Percentiles rank a stretch among this genome's conserved stretches.
phyloP scores from a whole-genome alignment of 2,797 vertebrate genomes.

The Glyptemys insculpta region DNA sequence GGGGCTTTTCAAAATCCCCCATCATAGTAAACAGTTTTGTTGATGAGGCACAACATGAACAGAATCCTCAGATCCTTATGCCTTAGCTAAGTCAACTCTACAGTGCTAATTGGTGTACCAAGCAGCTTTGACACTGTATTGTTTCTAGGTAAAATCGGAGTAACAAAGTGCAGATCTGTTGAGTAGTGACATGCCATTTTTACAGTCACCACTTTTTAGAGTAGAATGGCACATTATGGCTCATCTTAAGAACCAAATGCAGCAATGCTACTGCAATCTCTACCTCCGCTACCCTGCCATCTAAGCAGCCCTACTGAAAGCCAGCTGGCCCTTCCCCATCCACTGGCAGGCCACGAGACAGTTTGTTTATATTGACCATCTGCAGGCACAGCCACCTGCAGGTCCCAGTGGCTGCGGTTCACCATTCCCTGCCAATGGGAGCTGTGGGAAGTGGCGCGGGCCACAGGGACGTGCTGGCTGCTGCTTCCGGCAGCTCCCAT shows the following conservation, averaged over 20 bases:
- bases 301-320: background rate
- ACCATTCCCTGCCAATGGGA: too few species aligned
- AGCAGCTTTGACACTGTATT: background rate
- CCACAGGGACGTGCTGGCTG: too few species aligned
- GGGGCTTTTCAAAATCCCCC: background rate
- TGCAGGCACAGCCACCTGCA: too few species aligned
- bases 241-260: background rate
- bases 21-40: background rate
- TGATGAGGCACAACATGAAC: background rate
- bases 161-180: background rate
- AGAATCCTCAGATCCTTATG: background rate
- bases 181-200: background rate
- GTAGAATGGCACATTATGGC: background rate
- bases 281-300: background rate
- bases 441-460: too few species aligned
- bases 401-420: too few species aligned
- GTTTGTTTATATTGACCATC: too few species aligned
- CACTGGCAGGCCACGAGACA: too few species aligned
- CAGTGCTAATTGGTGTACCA: rapidly evolving
- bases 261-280: background rate
- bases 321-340: background rate
- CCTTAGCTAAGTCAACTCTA: background rate
- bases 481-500: too few species aligned
- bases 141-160: background rate
- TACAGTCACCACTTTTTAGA: background rate